Evolutionary conservation across 2,113 vertebrate species (phyloP).

Genomic region (Corvus hawaiiensis): DNA sequence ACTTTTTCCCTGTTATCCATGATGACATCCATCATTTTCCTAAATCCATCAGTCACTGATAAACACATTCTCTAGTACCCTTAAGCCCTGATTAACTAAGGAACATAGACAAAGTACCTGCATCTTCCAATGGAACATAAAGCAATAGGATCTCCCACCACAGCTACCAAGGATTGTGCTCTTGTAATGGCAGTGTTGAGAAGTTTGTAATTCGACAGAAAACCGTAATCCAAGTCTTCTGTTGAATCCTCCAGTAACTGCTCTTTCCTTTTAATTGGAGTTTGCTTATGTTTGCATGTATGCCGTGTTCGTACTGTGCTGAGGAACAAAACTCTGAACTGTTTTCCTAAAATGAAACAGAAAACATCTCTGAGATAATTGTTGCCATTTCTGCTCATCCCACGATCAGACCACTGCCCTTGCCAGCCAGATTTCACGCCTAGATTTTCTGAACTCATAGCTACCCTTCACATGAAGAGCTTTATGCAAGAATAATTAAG

Average conservation of each 20-base stretch:
- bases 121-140: constrained; percentile 96
- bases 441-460: neutral
- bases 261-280: constrained; percentile 96
- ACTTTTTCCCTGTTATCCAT: neutral
- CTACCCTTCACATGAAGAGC: neutral
- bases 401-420: neutral
- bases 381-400: constrained; percentile 4
- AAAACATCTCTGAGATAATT: neutral
- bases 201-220: constrained; percentile 98
- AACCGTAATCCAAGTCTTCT: constrained; percentile 97
- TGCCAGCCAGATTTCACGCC: neutral
- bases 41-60: neutral
- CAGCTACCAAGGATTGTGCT: constrained; percentile 95
- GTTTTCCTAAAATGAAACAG: constrained; percentile 82
- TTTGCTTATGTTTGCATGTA: constrained; percentile 98
- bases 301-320: constrained; percentile 97
- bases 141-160: constrained; percentile 97
- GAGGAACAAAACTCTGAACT: constrained; percentile 96
- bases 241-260: constrained; percentile 97
- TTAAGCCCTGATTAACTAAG: neutral
- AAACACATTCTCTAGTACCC: neutral
- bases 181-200: constrained; percentile 98
- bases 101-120: constrained; percentile 78
- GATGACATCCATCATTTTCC: neutral
- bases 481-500: constrained; percentile 56